Percentiles rank a stretch among this genome's conserved stretches.
phyloP scores from a whole-genome alignment of 2,888 invertebrate genomes.

The Nomada ruficornis region DNA sequence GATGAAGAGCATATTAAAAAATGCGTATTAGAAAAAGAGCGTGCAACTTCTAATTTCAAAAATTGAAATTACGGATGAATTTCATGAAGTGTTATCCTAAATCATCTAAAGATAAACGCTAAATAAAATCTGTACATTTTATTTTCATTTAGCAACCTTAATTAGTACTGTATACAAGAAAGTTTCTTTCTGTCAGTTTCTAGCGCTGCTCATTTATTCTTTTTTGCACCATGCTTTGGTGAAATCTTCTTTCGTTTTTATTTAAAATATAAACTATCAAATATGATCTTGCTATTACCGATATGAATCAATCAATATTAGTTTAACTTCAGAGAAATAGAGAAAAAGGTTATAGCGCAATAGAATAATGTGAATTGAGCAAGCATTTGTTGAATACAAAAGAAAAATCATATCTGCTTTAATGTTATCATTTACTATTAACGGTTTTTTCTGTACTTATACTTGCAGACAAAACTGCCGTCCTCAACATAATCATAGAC shows the following conservation, averaged over 20 bases:
- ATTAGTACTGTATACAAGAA: neutral
- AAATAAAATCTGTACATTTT: neutral
- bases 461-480: constrained; percentile 81
- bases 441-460: constrained; percentile 68
- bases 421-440: constrained; percentile 55
- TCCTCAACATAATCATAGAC: constrained; percentile 80
- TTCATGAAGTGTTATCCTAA: no score
- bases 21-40: neutral
- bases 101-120: neutral
- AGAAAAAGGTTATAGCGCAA: neutral
- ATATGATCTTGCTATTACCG: neutral
- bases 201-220: constrained; percentile 18
- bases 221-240: constrained; percentile 65
- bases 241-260: constrained; percentile 1
- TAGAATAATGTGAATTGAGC: neutral
- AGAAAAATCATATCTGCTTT: neutral
- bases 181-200: neutral
- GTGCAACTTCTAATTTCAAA: neutral
- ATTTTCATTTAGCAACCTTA: neutral
- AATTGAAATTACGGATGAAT: no score
- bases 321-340: neutral
- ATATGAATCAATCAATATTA: neutral
- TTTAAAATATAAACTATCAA: neutral
- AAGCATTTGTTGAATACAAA: constrained; percentile 3
- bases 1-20: neutral